These are phyloP conservation scores for Cardinalis cardinalis DNA, from an alignment of 2,113 vertebrate genomes.

Conservation along the genomic window DNA sequence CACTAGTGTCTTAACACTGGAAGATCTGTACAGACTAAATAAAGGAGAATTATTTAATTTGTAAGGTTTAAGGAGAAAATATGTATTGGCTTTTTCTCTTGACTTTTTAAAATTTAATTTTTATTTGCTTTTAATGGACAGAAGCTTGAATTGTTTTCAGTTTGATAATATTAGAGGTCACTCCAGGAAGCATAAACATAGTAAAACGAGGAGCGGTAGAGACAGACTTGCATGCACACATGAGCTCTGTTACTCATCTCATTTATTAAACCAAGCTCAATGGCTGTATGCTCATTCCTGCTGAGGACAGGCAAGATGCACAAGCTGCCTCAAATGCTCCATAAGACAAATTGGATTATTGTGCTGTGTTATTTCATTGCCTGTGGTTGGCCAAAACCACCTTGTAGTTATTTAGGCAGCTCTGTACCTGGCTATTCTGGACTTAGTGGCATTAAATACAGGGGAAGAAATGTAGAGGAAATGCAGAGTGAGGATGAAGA, in stretches of 20 bases:
- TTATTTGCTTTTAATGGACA: neutral
- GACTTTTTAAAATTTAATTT: neutral
- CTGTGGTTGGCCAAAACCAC: neutral
- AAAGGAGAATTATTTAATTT: neutral
- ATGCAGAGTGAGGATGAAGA: neutral
- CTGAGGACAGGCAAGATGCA: neutral
- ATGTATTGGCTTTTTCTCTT: neutral
- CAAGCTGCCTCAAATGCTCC: neutral
- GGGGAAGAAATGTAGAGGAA: neutral
- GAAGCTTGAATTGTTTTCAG: neutral
- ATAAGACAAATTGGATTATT: neutral
- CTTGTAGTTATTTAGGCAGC: neutral
- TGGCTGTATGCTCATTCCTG: neutral
- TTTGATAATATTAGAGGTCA: neutral
- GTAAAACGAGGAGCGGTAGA: neutral
- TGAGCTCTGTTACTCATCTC: neutral
- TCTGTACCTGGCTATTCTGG: neutral
- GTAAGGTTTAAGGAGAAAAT: neutral
- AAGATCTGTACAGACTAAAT: neutral
- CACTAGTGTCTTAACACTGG: neutral
- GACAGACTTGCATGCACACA: neutral
- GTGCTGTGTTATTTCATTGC: neutral
- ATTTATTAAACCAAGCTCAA: neutral
- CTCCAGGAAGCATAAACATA: neutral
- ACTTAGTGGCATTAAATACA: neutral